Conservation (phyloP, 2,113 vertebrate genomes). For the Silurus glanis region DNA sequence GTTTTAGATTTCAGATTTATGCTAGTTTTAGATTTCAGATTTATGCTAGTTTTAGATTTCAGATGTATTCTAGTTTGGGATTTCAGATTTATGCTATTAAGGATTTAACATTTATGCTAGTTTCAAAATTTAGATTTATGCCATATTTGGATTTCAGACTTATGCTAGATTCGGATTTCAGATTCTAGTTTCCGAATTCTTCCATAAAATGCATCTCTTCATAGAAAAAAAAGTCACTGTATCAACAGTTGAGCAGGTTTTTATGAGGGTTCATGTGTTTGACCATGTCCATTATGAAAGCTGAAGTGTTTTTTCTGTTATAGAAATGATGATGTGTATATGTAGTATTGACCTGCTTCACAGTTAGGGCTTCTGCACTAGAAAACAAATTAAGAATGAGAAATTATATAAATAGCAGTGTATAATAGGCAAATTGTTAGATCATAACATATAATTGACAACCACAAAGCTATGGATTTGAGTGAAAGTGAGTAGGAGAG, state of each 20-base stretch:
- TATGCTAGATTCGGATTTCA: no score
- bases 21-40: no score
- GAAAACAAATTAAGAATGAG: neutral
- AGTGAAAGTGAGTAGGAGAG: conserved; percentile 15
- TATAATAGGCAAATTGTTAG: neutral
- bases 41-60: no score
- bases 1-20: no score
- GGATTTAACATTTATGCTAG: no score
- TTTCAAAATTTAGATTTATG: no score
- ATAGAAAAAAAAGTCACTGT: neutral
- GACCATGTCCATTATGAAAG: no score
- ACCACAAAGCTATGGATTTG: neutral
- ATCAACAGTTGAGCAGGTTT: neutral
- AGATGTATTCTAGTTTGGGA: no score
- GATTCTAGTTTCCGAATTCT: neutral
- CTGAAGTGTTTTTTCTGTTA: no score
- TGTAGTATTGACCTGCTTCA: neutral
- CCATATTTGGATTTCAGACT: no score
- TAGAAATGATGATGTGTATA: neutral
- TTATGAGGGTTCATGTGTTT: neutral
- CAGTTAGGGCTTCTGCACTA: neutral
- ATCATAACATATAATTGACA: neutral
- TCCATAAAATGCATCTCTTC: neutral
- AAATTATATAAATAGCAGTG: neutral
- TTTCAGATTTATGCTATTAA: no score